phyloP scores from a whole-genome alignment of 1,140 invertebrate genomes.

The Zaprionus camerounensis region DNA sequence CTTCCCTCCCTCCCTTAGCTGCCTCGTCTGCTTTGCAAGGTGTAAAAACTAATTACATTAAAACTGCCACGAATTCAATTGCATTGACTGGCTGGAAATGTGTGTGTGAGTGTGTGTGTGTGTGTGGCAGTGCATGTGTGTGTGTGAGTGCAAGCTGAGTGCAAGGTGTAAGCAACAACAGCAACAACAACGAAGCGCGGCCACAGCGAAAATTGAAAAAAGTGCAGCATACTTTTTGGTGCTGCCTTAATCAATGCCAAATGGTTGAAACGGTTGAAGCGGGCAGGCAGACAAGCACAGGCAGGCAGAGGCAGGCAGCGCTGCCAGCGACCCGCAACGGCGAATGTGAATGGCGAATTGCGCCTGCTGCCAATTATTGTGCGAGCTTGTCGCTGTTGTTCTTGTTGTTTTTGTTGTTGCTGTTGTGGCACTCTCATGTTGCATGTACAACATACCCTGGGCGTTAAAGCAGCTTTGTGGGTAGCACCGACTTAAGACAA shows the following conservation, averaged over 20 bases:
- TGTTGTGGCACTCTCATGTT: conserved; percentile 9
- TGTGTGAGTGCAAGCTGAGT: conserved; percentile 34
- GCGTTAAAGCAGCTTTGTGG: neutral
- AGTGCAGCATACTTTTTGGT: conserved; percentile 63
- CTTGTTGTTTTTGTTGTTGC: neutral
- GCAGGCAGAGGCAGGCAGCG: neutral
- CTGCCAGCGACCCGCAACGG: neutral
- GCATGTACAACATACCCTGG: conserved; percentile 15
- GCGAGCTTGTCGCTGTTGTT: conserved; percentile 2
- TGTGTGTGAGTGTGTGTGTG: conserved; percentile 4
- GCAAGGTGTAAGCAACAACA: conserved; percentile 32
- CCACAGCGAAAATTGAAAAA: conserved; percentile 37
- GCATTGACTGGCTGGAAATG: conserved; percentile 56
- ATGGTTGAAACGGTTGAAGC: conserved; percentile 30
- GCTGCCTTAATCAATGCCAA: conserved; percentile 69
- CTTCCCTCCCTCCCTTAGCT: neutral
- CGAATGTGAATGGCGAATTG: conserved; percentile 18
- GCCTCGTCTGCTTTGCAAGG: conserved; percentile 63
- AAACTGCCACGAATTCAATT: conserved; percentile 82
- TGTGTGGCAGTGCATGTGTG: conserved; percentile 11
- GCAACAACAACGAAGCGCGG: conserved; percentile 18
- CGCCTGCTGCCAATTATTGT: conserved; percentile 32
- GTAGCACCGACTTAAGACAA: neutral
- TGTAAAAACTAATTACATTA: conserved; percentile 82
- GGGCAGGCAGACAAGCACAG: neutral